Base-by-base conservation (phyloP, 2,888 invertebrate genomes). In the Tipula confusa region DNA sequence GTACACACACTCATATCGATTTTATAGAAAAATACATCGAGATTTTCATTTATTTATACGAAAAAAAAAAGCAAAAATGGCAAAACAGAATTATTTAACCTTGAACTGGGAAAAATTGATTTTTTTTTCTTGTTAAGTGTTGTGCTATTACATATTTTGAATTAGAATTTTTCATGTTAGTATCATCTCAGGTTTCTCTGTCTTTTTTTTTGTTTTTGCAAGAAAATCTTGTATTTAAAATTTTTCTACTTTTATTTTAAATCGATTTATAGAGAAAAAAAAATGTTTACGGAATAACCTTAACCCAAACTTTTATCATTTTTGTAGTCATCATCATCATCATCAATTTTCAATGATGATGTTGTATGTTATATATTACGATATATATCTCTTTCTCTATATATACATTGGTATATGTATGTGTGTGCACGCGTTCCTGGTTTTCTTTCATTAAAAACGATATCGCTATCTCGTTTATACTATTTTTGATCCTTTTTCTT, bases 71-170 rank as follows among this genome's bases (percentile, higher is more conserved):
- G 38, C 24, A 64, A 64, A 64, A 64, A 9, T 18, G 64, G 24
- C 18, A 64, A 38, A 64, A 64, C 24, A 64, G 24, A 64, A 64
- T 64, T 7, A 2, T 64, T 24, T 64, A 24, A 64, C 64, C 64
- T 64, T 64, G 64, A 64, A 64, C 64, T 64, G 64, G 64, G 24
- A 64, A 64, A 64, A 64, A 64, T 64, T 64, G 64, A 64, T 64
- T 64, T 64, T 64, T 64, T 9, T 64, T 18, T 64, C 64, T 24
- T 64, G 64, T 64, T 64, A 18, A 11, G 11, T 64, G 43, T 43
- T 15, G 43, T 43, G n/a, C n/a, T 43, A 43, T 43, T 43, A 43
- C 15, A 43, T 43, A 15, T 18, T 43, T 43, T 18, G 43, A 4
- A 43, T 43, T 43, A n/a, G n/a, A 43, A 43, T 43, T 43, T 43